Percentiles rank a stretch among this genome's conserved stretches.
These are phyloP conservation scores for Nephotettix cincticeps DNA, from an alignment of 1,140 invertebrate species.

Conservation along the genomic window DNA sequence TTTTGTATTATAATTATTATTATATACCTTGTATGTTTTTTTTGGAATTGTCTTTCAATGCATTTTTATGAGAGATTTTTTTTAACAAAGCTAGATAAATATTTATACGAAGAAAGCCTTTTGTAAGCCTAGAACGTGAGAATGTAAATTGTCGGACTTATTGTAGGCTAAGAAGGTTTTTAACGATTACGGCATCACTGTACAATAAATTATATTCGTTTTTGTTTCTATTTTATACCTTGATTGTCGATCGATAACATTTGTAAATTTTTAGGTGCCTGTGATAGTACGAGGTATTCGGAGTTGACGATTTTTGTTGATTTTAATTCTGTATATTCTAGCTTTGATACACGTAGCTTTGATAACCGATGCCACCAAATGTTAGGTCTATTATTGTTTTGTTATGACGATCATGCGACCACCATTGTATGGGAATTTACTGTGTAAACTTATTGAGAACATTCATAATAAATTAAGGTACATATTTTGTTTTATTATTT, in stretches of 20 bases:
- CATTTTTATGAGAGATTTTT: constrained; percentile 25
- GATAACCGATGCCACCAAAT: constrained; percentile 20
- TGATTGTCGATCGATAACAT: constrained; percentile 17
- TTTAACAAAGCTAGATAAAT: constrained; percentile 19
- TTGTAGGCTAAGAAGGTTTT: constrained; percentile 5
- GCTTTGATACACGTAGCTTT: constrained; percentile 19
- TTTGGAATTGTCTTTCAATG: constrained; percentile 25
- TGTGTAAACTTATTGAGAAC: constrained; percentile 16
- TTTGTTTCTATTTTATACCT: constrained; percentile 13
- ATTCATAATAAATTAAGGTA: constrained; percentile 24
- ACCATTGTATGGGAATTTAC: neutral
- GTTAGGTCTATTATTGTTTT: constrained; percentile 6
- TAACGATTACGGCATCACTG: constrained; percentile 15
- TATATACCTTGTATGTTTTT: neutral
- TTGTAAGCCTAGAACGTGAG: neutral
- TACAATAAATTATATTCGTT: constrained; percentile 17
- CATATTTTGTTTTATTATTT: constrained; percentile 26
- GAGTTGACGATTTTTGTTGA: constrained; percentile 20
- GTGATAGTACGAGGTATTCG: constrained; percentile 22
- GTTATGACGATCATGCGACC: neutral
- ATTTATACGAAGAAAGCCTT: constrained; percentile 14
- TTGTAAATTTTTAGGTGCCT: constrained; percentile 27
- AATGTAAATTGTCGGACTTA: constrained; percentile 13
- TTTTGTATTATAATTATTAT: neutral
- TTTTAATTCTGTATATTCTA: constrained; percentile 23